phyloP scores from a whole-genome alignment of 2,797 vertebrate species.

The Natrix natrix region DNA sequence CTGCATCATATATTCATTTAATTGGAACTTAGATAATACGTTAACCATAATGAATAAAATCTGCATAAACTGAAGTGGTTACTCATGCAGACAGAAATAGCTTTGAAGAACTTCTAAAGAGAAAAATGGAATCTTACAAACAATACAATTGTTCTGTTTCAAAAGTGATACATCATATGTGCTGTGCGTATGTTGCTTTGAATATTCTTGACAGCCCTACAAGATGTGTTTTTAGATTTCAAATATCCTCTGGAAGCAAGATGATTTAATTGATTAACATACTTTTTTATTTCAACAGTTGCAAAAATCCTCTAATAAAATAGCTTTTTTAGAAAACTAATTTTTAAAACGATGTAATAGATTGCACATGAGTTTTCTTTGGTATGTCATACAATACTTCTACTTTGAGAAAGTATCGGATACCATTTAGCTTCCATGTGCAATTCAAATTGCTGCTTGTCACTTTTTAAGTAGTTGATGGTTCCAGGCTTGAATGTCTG shows the following conservation, averaged over 20 bases:
- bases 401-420: neutral
- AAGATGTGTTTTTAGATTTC: neutral
- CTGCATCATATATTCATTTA: neutral
- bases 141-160: neutral
- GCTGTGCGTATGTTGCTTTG: neutral
- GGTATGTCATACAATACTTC: neutral
- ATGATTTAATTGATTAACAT: neutral
- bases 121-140: neutral
- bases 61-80: neutral
- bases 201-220: neutral
- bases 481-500: neutral
- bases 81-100: neutral
- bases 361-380: neutral
- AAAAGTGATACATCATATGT: neutral
- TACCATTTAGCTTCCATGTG: neutral
- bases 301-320: neutral
- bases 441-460: neutral
- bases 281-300: neutral
- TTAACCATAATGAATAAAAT: accelerated
- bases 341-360: neutral
- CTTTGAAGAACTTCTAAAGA: neutral
- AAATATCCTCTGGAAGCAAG: neutral
- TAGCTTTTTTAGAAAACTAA: neutral
- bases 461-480: neutral
- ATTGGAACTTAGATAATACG: neutral